Evolutionary conservation across 1,140 invertebrate species (phyloP).

Genomic region (Eciton burchellii): DNA sequence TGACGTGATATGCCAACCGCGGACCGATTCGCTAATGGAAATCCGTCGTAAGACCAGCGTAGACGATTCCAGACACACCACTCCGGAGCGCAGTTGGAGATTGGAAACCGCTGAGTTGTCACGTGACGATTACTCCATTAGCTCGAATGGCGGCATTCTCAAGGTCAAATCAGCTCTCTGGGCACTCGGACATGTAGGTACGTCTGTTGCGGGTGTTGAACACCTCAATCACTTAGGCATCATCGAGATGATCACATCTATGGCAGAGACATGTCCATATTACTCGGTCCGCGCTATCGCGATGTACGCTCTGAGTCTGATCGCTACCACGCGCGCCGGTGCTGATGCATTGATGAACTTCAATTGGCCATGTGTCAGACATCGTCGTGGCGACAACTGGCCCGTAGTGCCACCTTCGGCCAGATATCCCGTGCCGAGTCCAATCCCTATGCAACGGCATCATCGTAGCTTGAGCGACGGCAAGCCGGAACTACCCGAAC

Average conservation of each 20-base stretch:
- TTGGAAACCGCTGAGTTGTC: constrained; percentile 68
- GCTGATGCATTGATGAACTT: constrained; percentile 89
- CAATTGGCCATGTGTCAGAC: constrained; percentile 94
- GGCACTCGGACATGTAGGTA: constrained; percentile 94
- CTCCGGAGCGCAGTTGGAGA: constrained; percentile 80
- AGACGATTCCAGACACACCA: constrained; percentile 82
- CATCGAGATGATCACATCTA: constrained; percentile 87
- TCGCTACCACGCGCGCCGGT: constrained; percentile 93
- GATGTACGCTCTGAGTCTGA: constrained; percentile 93
- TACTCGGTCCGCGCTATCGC: constrained; percentile 96
- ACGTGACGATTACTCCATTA: constrained; percentile 68
- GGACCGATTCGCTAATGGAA: constrained; percentile 74
- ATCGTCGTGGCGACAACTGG: constrained; percentile 93
- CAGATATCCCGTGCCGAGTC: constrained; percentile 82
- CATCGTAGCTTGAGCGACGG: constrained; percentile 84
- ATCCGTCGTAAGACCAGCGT: constrained; percentile 79
- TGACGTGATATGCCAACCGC: constrained; percentile 69
- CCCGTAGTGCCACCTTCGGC: constrained; percentile 88
- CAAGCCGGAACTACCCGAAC: constrained; percentile 82
- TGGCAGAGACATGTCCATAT: constrained; percentile 92
- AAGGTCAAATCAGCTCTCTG: constrained; percentile 95
- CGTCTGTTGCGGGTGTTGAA: constrained; percentile 90
- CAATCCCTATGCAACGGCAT: constrained; percentile 81
- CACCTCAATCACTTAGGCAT: constrained; percentile 89
- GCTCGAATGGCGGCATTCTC: constrained; percentile 86